Conservation (phyloP, 35 echinoderm and acorn worm genomes). For the Ptychodera flava region DNA sequence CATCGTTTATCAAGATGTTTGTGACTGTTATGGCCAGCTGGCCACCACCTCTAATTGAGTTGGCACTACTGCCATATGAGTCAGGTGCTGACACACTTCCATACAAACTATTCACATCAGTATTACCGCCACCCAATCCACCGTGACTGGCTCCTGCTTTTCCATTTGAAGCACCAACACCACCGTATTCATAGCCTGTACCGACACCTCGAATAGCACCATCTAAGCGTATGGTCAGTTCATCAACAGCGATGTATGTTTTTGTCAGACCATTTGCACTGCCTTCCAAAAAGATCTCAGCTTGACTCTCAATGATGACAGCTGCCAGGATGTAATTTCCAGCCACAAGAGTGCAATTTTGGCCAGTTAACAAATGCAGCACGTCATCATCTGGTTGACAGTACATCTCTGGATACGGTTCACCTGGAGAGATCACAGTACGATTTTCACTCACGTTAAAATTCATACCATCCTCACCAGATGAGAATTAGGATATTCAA, state of each 20-base stretch:
- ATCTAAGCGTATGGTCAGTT: slow-evolving; percentile 43
- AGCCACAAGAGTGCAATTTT: slow-evolving; percentile 31
- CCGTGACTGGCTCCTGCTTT: slow-evolving; percentile 49
- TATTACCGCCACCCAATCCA: slow-evolving; percentile 31
- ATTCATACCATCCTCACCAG: neutral
- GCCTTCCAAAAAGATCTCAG: slow-evolving; percentile 44
- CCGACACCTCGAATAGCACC: slow-evolving; percentile 45
- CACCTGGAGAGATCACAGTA: neutral
- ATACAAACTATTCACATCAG: slow-evolving; percentile 19
- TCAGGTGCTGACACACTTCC: slow-evolving; percentile 48
- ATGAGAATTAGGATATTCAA: neutral
- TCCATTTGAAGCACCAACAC: neutral
- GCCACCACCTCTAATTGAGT: slow-evolving; percentile 40
- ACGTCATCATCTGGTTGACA: neutral
- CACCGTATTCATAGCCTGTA: slow-evolving; percentile 25
- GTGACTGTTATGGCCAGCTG: slow-evolving; percentile 43
- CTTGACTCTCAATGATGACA: slow-evolving; percentile 51
- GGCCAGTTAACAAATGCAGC: slow-evolving; percentile 14
- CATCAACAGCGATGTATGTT: slow-evolving; percentile 31
- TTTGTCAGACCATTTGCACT: neutral
- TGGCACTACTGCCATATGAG: slow-evolving; percentile 52
- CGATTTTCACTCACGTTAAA: neutral
- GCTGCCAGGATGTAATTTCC: slow-evolving; percentile 32
- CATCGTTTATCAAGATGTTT: slow-evolving; percentile 29
- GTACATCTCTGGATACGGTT: neutral